Conservation (phyloP, 2,888 invertebrate species). For the Hyppa rectilinea region DNA sequence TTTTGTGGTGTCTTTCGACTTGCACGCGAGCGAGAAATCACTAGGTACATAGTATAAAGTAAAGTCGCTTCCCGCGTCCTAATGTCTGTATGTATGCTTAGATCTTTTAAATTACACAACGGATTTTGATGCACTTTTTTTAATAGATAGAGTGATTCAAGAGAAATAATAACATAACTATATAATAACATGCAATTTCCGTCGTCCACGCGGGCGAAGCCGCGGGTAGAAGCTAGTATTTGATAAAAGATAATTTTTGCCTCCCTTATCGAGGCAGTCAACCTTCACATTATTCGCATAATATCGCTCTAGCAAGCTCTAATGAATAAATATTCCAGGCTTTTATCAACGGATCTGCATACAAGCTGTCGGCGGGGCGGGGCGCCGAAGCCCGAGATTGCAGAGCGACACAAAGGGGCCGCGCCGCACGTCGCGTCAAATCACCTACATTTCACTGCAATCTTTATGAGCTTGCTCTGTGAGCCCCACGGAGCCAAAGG, state of each 20-base stretch:
- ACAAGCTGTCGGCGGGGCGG: slow-evolving; percentile 48
- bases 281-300: slow-evolving; percentile 27
- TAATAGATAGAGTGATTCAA: too few species aligned
- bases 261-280: not conserved
- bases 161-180: too few species aligned
- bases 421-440: slow-evolving; percentile 34
- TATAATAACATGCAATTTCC: too few species aligned
- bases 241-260: not conserved
- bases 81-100: too few species aligned
- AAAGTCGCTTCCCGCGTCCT: too few species aligned
- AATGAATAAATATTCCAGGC: slow-evolving; percentile 46
- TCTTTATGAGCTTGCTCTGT: slow-evolving; percentile 39
- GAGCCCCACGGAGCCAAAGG: not conserved
- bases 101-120: too few species aligned
- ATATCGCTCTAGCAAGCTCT: slow-evolving; percentile 30
- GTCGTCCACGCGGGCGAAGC: too few species aligned
- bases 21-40: too few species aligned
- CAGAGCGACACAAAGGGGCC: slow-evolving; percentile 52
- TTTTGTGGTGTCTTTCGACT: too few species aligned
- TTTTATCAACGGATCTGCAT: slow-evolving; percentile 50
- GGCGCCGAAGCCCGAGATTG: slow-evolving; percentile 43
- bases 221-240: too few species aligned
- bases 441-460: slow-evolving; percentile 39
- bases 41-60: too few species aligned
- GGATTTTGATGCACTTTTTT: too few species aligned